These are phyloP conservation scores for Polylopha cassiicola DNA, from an alignment of 2,888 invertebrate genomes.

Conservation along the genomic window DNA sequence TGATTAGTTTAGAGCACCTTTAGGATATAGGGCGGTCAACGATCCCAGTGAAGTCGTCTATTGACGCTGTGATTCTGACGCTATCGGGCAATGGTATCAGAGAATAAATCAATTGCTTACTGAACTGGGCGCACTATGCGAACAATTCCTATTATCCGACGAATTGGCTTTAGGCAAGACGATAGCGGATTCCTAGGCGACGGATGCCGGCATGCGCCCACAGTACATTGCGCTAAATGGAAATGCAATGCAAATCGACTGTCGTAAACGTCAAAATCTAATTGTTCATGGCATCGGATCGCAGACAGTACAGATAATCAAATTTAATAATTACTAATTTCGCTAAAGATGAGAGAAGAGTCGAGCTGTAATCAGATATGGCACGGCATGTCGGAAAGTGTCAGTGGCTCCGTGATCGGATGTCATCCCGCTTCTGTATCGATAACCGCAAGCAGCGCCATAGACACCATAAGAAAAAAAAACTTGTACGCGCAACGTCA, in stretches of 20 bases:
- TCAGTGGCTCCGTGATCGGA: too few species aligned
- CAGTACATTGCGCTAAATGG: constrained; percentile 17
- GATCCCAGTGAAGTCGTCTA: constrained; percentile 7
- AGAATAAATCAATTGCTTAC: constrained; percentile 34
- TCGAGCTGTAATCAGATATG: too few species aligned
- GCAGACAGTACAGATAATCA: too few species aligned
- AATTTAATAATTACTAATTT: too few species aligned
- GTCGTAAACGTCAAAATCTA: constrained; percentile 19
- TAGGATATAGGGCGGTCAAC: constrained; percentile 10
- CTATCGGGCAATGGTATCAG: constrained; percentile 28
- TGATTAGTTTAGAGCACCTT: too few species aligned
- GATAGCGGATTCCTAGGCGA: constrained; percentile 39
- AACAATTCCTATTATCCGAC: constrained; percentile 37
- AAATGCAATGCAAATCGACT: constrained; percentile 23
- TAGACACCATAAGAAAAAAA: constrained; percentile 17
- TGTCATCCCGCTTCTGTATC: too few species aligned
- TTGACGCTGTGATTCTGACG: constrained; percentile 13
- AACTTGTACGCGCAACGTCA: constrained; percentile 29
- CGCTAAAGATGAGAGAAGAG: too few species aligned
- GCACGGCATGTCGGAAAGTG: too few species aligned
- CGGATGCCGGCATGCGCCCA: constrained; percentile 37
- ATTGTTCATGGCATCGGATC: constrained; percentile 7
- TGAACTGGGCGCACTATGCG: constrained; percentile 32
- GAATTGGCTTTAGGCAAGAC: constrained; percentile 42
- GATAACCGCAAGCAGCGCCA: constrained; percentile 7